Percentiles rank a stretch among this genome's conserved stretches.
phyloP scores from a whole-genome alignment of 2,113 vertebrate species.

The Hippocampus mohnikei region DNA sequence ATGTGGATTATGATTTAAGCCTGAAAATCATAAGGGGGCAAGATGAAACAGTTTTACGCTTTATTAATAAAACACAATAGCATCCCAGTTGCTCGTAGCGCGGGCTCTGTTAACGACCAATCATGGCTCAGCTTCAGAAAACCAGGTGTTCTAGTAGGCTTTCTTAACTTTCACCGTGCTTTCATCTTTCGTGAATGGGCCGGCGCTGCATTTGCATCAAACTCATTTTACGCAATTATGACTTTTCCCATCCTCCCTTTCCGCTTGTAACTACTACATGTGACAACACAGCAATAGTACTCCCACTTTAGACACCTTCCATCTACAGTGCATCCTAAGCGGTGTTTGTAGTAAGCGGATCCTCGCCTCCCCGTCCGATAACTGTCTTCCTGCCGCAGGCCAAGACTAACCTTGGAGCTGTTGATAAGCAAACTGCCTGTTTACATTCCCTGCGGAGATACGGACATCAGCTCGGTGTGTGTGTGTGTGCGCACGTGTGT shows the following conservation, averaged over 20 bases:
- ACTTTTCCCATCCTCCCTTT: not conserved
- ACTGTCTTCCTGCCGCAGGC: constrained; percentile 42
- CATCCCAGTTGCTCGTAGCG: too few species aligned
- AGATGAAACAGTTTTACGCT: too few species aligned
- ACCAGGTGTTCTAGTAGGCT: too few species aligned
- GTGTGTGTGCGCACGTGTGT: constrained; percentile 47
- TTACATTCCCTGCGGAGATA: constrained; percentile 64
- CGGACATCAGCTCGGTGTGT: constrained; percentile 52
- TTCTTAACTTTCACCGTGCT: too few species aligned
- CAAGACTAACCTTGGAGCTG: constrained; percentile 54
- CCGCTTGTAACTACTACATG: not conserved
- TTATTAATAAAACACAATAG: too few species aligned
- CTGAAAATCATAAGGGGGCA: too few species aligned
- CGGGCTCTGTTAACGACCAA: too few species aligned
- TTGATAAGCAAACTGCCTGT: constrained; percentile 65
- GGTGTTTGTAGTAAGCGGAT: constrained; percentile 35
- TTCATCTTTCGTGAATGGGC: too few species aligned
- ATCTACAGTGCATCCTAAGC: constrained; percentile 5
- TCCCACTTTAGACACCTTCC: constrained; percentile 3
- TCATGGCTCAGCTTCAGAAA: too few species aligned
- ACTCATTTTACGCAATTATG: too few species aligned
- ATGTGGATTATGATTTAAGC: too few species aligned
- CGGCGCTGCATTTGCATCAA: too few species aligned
- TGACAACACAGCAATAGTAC: not conserved
- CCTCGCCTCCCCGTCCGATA: constrained; percentile 47